Conservation (phyloP, 2,113 vertebrate species). For the Tragelaphus scriptus region DNA sequence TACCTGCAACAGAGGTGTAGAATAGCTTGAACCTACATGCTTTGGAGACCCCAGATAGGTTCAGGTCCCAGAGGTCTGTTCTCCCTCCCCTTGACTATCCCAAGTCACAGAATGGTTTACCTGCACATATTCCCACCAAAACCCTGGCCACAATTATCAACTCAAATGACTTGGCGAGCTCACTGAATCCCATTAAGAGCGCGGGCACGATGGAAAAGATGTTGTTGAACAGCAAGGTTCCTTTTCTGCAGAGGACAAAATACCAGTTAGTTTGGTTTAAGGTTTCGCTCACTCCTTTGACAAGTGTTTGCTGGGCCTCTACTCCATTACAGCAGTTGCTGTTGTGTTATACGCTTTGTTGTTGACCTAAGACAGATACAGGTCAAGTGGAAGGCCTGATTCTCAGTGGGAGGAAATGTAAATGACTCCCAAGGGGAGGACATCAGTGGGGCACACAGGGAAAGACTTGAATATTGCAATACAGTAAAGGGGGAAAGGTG, state of each 20-base stretch:
- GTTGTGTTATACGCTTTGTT: not conserved
- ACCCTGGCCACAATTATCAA: constrained; percentile 89
- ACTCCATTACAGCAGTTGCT: accelerated
- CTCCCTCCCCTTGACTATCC: accelerated
- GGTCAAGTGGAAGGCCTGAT: not conserved
- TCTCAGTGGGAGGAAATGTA: not conserved
- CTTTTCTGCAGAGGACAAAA: constrained; percentile 82
- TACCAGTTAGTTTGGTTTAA: not conserved
- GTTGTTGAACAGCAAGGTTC: constrained; percentile 95
- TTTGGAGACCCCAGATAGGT: accelerated
- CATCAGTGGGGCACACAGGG: not conserved
- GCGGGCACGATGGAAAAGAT: constrained; percentile 92
- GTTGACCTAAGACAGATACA: not conserved
- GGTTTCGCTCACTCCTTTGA: too few species aligned
- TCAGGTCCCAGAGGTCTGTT: accelerated
- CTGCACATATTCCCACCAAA: constrained; percentile 93
- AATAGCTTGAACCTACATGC: accelerated
- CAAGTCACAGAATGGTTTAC: constrained; percentile 60
- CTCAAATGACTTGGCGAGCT: constrained; percentile 85
- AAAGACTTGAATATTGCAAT: not conserved
- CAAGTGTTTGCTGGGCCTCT: accelerated
- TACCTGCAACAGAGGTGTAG: accelerated
- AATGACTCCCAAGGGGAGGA: not conserved
- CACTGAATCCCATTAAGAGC: constrained; percentile 92
- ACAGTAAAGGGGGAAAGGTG: not conserved